Conservation (phyloP, 2,888 invertebrate genomes). For the Drosophila tripunctata region DNA sequence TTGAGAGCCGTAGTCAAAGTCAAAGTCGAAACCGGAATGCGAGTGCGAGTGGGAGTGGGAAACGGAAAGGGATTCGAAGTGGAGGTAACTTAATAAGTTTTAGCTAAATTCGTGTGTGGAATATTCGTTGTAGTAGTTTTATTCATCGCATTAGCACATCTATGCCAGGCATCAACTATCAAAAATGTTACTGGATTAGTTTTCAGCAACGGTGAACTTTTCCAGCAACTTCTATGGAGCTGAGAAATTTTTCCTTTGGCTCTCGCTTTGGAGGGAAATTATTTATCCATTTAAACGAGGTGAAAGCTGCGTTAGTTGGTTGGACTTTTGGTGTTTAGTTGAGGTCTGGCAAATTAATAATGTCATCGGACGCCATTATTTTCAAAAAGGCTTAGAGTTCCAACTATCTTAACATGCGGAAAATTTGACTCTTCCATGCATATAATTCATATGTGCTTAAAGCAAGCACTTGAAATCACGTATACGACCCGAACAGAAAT, state of each 20-base stretch:
- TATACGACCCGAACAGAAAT: neutral
- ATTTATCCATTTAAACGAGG: constrained; percentile 11
- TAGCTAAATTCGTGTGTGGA: constrained; percentile 17
- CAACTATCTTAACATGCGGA: neutral
- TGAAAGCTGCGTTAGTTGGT: constrained; percentile 5
- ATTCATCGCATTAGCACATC: constrained; percentile 40
- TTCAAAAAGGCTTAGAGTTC: constrained; percentile 10
- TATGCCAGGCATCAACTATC: constrained; percentile 34
- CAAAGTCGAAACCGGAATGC: too few relatives aligned
- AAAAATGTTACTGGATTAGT: constrained; percentile 43
- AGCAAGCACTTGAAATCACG: neutral
- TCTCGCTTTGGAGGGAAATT: neutral
- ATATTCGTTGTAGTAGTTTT: constrained; percentile 10
- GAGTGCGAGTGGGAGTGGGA: too few relatives aligned
- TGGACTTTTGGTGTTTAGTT: constrained; percentile 4
- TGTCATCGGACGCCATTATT: constrained; percentile 12
- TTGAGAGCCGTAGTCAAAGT: too few relatives aligned
- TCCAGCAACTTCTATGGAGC: constrained; percentile 27
- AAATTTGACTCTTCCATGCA: neutral
- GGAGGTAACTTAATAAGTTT: constrained; percentile 45
- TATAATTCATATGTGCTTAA: constrained; percentile 4
- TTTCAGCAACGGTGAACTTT: constrained; percentile 25
- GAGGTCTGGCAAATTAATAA: constrained; percentile 21
- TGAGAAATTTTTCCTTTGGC: neutral
- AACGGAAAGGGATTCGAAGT: too few relatives aligned